These are phyloP conservation scores for Tiliacea citrago DNA, from an alignment of 2,888 invertebrate genomes.

Conservation along the genomic window DNA sequence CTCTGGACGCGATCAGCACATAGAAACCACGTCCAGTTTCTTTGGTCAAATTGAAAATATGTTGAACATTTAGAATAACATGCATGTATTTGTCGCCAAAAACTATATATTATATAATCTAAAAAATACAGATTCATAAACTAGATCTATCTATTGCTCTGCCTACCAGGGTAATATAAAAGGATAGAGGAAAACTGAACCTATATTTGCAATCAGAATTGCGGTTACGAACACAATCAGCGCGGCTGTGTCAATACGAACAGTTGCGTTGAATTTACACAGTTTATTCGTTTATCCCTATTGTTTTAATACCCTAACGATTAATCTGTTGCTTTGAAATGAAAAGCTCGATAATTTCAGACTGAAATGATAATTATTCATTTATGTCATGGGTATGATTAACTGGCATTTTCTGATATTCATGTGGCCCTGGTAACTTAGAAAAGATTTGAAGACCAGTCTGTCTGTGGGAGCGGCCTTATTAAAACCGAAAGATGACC, in stretches of 20 bases:
- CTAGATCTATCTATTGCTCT: background rate
- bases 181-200: conserved; percentile 3
- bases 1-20: background rate
- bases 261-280: conserved; percentile 22
- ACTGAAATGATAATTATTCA: conserved; percentile 4
- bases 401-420: background rate
- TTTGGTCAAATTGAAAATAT: background rate
- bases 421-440: conserved; percentile 11
- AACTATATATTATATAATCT: no score
- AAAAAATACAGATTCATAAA: no score
- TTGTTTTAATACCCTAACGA: conserved; percentile 36
- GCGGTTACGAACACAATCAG: conserved; percentile 51
- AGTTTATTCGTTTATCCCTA: conserved; percentile 25
- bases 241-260: conserved; percentile 35
- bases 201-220: conserved; percentile 43
- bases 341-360: conserved; percentile 10
- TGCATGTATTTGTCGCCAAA: no score
- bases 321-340: conserved; percentile 31
- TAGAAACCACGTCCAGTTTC: background rate
- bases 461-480: background rate
- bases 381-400: background rate
- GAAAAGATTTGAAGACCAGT: background rate
- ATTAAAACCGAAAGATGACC: background rate
- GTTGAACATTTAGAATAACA: background rate
- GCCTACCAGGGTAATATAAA: conserved; percentile 17